Evolutionary conservation across 2,113 vertebrate species (phyloP).

Genomic region (Lagopus muta): DNA sequence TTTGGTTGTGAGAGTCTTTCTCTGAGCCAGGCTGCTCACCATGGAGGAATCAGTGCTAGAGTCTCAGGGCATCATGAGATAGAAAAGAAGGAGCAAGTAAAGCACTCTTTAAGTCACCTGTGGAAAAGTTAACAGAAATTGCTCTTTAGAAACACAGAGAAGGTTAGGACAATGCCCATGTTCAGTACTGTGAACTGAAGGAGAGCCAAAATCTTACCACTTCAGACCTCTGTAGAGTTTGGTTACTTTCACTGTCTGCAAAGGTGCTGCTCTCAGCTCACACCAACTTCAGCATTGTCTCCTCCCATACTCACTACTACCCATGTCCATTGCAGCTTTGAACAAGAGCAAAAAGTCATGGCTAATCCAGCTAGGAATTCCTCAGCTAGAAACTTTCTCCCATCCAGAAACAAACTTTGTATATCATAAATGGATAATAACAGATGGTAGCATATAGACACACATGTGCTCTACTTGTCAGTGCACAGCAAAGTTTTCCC

Average conservation of each 20-base stretch:
- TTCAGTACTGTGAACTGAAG: not conserved
- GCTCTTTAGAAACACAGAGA: not conserved
- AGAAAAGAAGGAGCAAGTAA: not conserved
- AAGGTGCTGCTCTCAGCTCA: not conserved
- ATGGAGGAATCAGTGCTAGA: not conserved
- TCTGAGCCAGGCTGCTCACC: not conserved
- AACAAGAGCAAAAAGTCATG: not conserved
- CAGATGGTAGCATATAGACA: not conserved
- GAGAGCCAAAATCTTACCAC: not conserved
- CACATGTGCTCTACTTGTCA: not conserved
- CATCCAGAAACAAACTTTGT: not conserved
- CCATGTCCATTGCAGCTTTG: not conserved
- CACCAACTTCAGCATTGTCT: not conserved
- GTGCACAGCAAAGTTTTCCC: not conserved
- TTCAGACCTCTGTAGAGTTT: not conserved
- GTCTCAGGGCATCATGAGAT: not conserved
- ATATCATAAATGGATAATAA: not conserved
- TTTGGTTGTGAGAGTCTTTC: not conserved
- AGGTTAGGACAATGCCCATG: not conserved
- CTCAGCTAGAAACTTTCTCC: not conserved
- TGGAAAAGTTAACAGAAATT: not conserved
- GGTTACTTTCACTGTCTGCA: not conserved
- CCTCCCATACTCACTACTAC: not conserved
- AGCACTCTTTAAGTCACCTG: not conserved
- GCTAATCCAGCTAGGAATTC: constrained; percentile 22